Base-by-base conservation (phyloP, 2,797 vertebrate species). In the Microctenopoma lineatum region DNA sequence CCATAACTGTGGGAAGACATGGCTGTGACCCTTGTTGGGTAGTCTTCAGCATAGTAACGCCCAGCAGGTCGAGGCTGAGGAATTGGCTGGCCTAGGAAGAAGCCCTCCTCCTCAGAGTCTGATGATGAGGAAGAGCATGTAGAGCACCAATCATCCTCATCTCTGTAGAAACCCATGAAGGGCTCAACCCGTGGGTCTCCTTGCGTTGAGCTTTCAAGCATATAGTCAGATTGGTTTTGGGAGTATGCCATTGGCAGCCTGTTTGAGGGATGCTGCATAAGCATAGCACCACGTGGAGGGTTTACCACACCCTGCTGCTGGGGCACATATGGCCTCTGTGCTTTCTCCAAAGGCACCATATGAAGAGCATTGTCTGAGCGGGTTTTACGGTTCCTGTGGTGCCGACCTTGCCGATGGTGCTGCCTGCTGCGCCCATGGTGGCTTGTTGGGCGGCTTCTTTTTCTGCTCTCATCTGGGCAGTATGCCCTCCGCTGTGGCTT, bases 61-160 rank as follows among this genome's bases (percentile, higher is more conserved):
- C 95, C 92, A 0, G 91, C 90, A 3, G 60, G 29, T 59, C 95
- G 93, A 16, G 97, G 96, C 79, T 96, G 95, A 50, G 98, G 98
- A 73, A 99, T 99, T 8, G 97, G 97, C 78, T 98, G 96, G 73
- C 98, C 98, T 41, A 99, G 94, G 77, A 99, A 99, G 88, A 96
- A 99, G 0, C 98, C 98, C 64, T 99, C 98, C 81, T 99, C 97
- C 76, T 99, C 98, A 2, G 98, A 99, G 87, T 98, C 97, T 0
- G 97, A 99, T 2, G 96, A 99, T 7, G 96, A 96, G 6, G 96
- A 98, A 0, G 97, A 99, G 29, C 97, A 96, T 13, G 96, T 97
- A 1, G 97, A 97, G 69, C 95, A 97, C 95, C 95, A 98, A 81
- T 96, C 96, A 3, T 97, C 93, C 2, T 94, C 96, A 0, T 96